A percentile compares a stretch with the other conserved stretches of the same genome.
phyloP scores from a whole-genome alignment of 2,888 invertebrate genomes.

The Meta bourneti region DNA sequence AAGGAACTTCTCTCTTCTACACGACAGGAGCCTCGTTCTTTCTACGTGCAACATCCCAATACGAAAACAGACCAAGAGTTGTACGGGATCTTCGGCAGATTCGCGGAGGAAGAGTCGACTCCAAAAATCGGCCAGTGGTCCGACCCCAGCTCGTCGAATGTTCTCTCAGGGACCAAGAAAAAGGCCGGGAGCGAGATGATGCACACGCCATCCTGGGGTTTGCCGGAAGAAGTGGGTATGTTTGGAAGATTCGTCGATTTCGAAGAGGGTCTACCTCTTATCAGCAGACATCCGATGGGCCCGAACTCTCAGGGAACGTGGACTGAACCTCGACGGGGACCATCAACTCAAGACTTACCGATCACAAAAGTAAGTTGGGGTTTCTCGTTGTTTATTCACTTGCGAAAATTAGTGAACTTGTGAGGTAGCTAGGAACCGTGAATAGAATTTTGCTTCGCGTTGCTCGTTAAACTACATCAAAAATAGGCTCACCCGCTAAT shows the following conservation, averaged over 20 bases:
- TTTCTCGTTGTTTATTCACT: too few species aligned
- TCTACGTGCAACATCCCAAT: too few species aligned
- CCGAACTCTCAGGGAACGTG: not conserved
- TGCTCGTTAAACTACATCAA: too few species aligned
- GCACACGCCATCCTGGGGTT: slow-evolving; percentile 30
- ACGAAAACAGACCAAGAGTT: too few species aligned
- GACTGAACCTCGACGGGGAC: not conserved
- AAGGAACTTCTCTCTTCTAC: too few species aligned
- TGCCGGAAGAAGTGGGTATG: slow-evolving; percentile 54
- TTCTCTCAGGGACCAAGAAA: slow-evolving; percentile 5
- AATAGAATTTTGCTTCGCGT: too few species aligned
- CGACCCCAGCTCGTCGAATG: not conserved
- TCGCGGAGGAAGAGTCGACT: not conserved
- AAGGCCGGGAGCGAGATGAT: not conserved
- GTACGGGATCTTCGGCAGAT: too few species aligned
- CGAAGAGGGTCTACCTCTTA: slow-evolving; percentile 14
- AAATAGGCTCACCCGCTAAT: too few species aligned
- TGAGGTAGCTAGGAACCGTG: too few species aligned
- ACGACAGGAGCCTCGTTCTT: too few species aligned
- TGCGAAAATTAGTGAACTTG: too few species aligned
- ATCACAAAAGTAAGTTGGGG: not conserved
- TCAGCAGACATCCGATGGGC: not conserved
- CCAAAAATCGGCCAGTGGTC: not conserved
- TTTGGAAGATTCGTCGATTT: slow-evolving; percentile 55
- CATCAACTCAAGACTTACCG: not conserved